Conservation (phyloP, 2,888 invertebrate genomes). For the Zygaena filipendulae region DNA sequence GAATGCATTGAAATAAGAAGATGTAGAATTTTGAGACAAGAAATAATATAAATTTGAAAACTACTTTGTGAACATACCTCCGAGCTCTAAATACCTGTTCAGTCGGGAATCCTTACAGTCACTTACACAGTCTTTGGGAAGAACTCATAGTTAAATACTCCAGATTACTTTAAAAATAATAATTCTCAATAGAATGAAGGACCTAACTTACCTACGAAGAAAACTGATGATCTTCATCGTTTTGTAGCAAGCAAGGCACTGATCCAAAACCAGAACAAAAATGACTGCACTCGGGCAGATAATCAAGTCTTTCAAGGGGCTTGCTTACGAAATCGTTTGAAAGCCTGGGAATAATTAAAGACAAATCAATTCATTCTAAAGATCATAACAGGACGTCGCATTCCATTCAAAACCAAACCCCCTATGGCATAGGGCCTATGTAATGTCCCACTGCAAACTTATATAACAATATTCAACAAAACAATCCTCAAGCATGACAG, state of each 20-base stretch:
- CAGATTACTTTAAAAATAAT: neutral
- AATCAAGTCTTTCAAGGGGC: neutral
- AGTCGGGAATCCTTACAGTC: neutral
- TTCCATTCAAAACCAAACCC: constrained; percentile 5
- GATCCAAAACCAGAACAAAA: no score
- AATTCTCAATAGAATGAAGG: neutral
- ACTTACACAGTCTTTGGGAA: constrained; percentile 9
- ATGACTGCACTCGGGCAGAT: neutral
- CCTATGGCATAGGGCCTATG: no score
- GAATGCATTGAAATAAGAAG: constrained; percentile 12
- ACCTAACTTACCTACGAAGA: no score
- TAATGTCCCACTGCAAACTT: no score
- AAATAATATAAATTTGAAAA: constrained; percentile 2
- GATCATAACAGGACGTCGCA: constrained; percentile 4
- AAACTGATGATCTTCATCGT: no score
- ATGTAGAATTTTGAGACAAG: constrained; percentile 8
- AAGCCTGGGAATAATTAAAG: neutral
- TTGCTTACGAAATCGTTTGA: neutral
- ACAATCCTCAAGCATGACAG: no score
- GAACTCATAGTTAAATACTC: constrained; percentile 4
- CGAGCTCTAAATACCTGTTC: constrained; percentile 8
- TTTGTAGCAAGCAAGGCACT: no score
- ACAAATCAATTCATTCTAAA: constrained; percentile 6
- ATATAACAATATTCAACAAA: no score
- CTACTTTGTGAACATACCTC: constrained; percentile 5